Evolutionary conservation across 2,113 vertebrate species (phyloP).

Genomic region (Heptranchias perlo): DNA sequence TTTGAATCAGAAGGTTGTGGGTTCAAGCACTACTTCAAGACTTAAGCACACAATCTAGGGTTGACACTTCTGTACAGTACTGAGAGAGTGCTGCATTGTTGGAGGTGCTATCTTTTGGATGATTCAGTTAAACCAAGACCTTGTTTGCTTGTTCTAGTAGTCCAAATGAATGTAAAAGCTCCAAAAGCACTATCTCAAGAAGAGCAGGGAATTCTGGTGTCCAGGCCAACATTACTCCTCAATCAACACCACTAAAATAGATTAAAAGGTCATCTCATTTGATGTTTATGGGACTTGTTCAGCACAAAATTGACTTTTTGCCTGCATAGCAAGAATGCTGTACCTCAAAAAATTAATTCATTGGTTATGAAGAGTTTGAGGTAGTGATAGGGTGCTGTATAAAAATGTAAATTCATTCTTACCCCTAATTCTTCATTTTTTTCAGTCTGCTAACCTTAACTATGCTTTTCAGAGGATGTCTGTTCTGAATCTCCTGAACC

Average conservation of each 20-base stretch:
- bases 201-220: background rate
- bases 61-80: background rate
- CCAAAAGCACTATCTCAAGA: background rate
- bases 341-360: background rate
- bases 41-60: background rate
- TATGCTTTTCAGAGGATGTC: background rate
- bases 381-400: background rate
- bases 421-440: background rate
- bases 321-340: background rate
- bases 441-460: background rate
- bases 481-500: slow-evolving; percentile 23
- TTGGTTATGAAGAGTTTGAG: background rate
- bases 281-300: background rate
- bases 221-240: background rate
- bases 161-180: background rate
- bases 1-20: background rate
- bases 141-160: background rate
- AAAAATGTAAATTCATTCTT: background rate
- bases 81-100: background rate
- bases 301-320: background rate
- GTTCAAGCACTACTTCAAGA: background rate
- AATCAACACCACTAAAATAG: background rate
- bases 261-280: background rate
- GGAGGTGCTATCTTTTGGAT: background rate
- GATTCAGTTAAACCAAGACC: background rate